A percentile compares a stretch with the other conserved stretches of the same genome.
These are phyloP conservation scores for Garra rufa DNA, from an alignment of 2,113 vertebrate genomes.

Conservation along the genomic window DNA sequence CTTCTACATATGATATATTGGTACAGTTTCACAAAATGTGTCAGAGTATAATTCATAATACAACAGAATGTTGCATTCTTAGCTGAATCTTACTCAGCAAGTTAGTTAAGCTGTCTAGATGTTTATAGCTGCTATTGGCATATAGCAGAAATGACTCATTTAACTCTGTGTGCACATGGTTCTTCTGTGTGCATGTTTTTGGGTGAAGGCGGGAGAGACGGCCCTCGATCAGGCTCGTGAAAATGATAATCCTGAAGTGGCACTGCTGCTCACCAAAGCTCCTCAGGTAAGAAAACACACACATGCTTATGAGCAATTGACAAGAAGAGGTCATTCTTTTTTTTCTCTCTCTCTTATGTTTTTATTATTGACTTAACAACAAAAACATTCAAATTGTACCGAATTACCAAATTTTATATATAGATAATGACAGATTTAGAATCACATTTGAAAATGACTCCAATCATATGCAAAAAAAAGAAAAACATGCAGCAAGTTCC, in stretches of 20 bases:
- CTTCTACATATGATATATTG: not conserved
- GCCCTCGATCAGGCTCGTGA: conserved; percentile 91
- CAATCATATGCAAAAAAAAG: not conserved
- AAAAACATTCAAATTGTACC: not conserved
- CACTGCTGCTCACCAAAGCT: conserved; percentile 92
- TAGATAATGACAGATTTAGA: not conserved
- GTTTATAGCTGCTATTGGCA: not conserved
- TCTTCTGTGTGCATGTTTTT: conserved; percentile 25
- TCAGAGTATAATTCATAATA: not conserved
- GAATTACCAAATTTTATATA: not conserved
- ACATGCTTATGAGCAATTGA: not conserved
- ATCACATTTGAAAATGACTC: not conserved
- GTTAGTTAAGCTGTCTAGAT: not conserved
- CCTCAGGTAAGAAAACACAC: conserved; percentile 82
- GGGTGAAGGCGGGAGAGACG: conserved; percentile 80
- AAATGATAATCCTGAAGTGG: conserved; percentile 90
- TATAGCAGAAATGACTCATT: not conserved
- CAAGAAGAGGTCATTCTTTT: not conserved
- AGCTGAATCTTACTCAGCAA: not conserved
- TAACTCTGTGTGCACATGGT: not conserved
- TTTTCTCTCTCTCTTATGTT: not conserved
- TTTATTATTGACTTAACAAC: not conserved
- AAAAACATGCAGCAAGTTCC: not conserved
- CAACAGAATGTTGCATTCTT: not conserved
- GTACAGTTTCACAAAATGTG: not conserved